Percentiles rank a stretch among this genome's conserved stretches.
Evolutionary conservation across 2,797 vertebrate genomes (phyloP).

Genomic region (Spea hammondii): DNA sequence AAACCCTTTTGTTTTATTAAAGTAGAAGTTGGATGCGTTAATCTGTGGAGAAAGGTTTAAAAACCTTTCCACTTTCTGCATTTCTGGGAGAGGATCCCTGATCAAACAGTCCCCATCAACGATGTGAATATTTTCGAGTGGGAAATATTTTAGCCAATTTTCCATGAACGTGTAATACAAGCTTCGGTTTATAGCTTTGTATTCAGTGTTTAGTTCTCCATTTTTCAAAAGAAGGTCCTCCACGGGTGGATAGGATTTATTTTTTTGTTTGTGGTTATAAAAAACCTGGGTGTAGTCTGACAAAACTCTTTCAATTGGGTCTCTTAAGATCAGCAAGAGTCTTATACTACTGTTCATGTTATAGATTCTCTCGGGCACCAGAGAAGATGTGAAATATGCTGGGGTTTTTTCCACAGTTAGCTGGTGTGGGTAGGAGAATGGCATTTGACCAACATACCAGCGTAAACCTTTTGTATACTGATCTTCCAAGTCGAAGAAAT

Average conservation of each 20-base stretch:
- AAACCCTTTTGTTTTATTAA: slow-evolving; percentile 95
- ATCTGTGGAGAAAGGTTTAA: slow-evolving; percentile 85
- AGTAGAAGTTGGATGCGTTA: slow-evolving; percentile 92
- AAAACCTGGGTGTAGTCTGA: slow-evolving; percentile 98
- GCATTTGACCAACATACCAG: slow-evolving; percentile 95
- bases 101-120: slow-evolving; percentile 92
- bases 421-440: slow-evolving; percentile 78
- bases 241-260: slow-evolving; percentile 84
- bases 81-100: slow-evolving; percentile 87
- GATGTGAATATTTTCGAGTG: slow-evolving; percentile 79
- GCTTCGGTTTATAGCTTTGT: slow-evolving; percentile 95
- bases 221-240: slow-evolving; percentile 84
- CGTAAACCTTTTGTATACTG: slow-evolving; percentile 83
- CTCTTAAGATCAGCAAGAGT: slow-evolving; percentile 91
- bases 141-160: slow-evolving; percentile 89
- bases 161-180: slow-evolving; percentile 88
- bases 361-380: slow-evolving; percentile 85
- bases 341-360: slow-evolving; percentile 80
- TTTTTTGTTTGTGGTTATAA: slow-evolving; percentile 92
- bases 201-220: slow-evolving; percentile 83
- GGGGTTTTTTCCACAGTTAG: slow-evolving; percentile 95
- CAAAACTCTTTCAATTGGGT: slow-evolving; percentile 90
- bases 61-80: slow-evolving; percentile 88
- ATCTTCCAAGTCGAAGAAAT: slow-evolving; percentile 96
- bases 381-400: slow-evolving; percentile 88